Conservation (phyloP, 1,140 invertebrate genomes). For the Antheraea pernyi region DNA sequence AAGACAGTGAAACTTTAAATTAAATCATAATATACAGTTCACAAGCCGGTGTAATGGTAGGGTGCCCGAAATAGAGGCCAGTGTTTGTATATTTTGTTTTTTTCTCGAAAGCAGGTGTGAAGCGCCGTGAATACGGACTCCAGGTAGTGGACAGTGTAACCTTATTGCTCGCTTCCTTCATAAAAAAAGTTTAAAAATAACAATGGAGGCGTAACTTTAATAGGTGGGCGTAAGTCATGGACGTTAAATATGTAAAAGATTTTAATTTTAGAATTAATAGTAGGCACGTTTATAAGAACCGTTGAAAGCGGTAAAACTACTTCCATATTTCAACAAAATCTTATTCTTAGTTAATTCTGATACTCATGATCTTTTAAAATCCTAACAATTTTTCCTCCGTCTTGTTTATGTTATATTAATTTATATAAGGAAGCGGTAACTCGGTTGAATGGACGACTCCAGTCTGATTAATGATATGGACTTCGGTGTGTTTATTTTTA, state of each 20-base stretch:
- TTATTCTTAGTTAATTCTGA: constrained; percentile 16
- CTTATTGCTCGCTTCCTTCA: constrained; percentile 56
- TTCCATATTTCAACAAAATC: constrained; percentile 15
- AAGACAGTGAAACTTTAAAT: too few relatives aligned
- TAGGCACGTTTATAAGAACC: constrained; percentile 13
- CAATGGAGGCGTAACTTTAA: constrained; percentile 39
- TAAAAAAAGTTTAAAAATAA: constrained; percentile 40
- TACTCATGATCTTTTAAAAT: constrained; percentile 17
- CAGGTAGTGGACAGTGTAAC: constrained; percentile 54
- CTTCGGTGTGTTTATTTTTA: constrained; percentile 45
- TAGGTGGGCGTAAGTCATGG: constrained; percentile 42
- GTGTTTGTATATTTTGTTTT: constrained; percentile 58
- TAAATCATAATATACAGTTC: constrained; percentile 50
- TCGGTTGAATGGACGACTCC: constrained; percentile 36
- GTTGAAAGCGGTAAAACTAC: constrained; percentile 10
- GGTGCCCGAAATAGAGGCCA: constrained; percentile 51
- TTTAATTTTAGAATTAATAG: constrained; percentile 30
- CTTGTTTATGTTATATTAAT: constrained; percentile 49
- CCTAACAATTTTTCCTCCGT: constrained; percentile 21
- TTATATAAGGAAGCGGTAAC: constrained; percentile 45
- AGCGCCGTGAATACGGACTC: constrained; percentile 25
- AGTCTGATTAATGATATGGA: constrained; percentile 49
- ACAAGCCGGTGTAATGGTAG: constrained; percentile 24
- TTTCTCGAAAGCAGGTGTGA: constrained; percentile 62
- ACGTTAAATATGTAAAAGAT: constrained; percentile 29